A percentile compares a stretch with the other conserved stretches of the same genome.
Evolutionary conservation across 1,140 invertebrate species (phyloP).

Genomic region (Euwallacea similis): DNA sequence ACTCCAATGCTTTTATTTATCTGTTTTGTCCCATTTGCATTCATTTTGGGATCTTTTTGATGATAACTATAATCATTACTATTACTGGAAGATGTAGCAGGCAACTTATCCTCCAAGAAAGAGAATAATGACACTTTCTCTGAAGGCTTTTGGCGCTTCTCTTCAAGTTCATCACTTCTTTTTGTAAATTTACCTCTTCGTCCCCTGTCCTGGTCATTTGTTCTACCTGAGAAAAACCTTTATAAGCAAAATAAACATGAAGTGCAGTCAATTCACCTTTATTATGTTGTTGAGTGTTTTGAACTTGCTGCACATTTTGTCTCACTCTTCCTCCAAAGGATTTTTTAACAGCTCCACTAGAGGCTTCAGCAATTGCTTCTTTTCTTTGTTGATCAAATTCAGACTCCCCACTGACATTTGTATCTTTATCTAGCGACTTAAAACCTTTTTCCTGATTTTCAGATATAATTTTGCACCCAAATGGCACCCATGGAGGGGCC

Average conservation of each 20-base stretch:
- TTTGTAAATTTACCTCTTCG: conserved; percentile 42
- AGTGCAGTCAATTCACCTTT: conserved; percentile 36
- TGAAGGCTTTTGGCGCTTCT: conserved; percentile 70
- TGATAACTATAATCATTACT: conserved; percentile 29
- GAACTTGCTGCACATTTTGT: conserved; percentile 66
- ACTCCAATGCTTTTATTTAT: too few relatives aligned
- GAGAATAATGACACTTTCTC: conserved; percentile 85
- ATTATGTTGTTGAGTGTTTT: conserved; percentile 63
- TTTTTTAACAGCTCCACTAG: conserved; percentile 75
- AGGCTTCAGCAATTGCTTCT: conserved; percentile 84
- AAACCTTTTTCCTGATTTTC: conserved; percentile 67
- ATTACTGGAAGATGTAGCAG: conserved; percentile 53
- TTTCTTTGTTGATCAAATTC: conserved; percentile 85
- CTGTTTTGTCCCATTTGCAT: background rate
- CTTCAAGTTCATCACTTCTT: conserved; percentile 62
- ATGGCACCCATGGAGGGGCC: conserved; percentile 76
- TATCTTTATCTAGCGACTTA: conserved; percentile 67
- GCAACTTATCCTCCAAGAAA: conserved; percentile 82
- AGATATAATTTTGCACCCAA: conserved; percentile 76
- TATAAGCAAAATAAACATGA: background rate
- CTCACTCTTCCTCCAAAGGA: conserved; percentile 75
- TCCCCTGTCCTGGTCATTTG: conserved; percentile 51
- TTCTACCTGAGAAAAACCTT: conserved; percentile 12
- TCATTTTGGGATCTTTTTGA: conserved; percentile 22
- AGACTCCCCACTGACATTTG: conserved; percentile 61